phyloP scores from a whole-genome alignment of 2,797 vertebrate genomes.

The Mustela erminea region DNA sequence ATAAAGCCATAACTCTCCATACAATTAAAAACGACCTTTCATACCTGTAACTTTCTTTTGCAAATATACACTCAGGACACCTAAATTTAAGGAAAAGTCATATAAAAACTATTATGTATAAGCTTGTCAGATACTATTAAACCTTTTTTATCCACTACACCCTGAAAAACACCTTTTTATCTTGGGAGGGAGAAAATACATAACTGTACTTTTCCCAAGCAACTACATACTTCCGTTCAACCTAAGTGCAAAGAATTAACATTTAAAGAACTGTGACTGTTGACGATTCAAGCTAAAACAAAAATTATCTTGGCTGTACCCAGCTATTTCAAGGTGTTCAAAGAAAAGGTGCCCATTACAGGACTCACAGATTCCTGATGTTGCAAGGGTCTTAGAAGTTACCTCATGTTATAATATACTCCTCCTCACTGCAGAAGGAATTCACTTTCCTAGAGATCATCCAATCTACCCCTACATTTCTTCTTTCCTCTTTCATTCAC shows the following conservation, averaged over 20 bases:
- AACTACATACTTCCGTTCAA: conserved; percentile 22
- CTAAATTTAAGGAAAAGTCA: conserved; percentile 23
- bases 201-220: neutral
- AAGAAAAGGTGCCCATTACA: neutral
- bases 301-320: neutral
- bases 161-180: conserved; percentile 20
- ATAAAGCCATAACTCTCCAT: conserved; percentile 8
- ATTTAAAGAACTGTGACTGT: conserved; percentile 48
- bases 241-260: neutral
- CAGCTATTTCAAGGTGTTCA: conserved; percentile 3
- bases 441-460: neutral
- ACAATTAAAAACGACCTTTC: conserved; percentile 68
- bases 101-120: conserved; percentile 37
- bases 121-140: neutral
- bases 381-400: neutral
- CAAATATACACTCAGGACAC: conserved; percentile 60
- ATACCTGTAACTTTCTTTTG: conserved; percentile 34
- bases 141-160: neutral
- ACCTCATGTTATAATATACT: neutral
- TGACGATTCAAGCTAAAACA: conserved; percentile 19
- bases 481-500: neutral
- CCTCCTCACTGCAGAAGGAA: neutral
- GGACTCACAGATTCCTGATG: conserved; percentile 22
- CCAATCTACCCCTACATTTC: conserved; percentile 6
- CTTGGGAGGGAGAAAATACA: neutral